These are phyloP conservation scores for Syrista parreyssii DNA, from an alignment of 2,888 invertebrate genomes.

Conservation along the genomic window DNA sequence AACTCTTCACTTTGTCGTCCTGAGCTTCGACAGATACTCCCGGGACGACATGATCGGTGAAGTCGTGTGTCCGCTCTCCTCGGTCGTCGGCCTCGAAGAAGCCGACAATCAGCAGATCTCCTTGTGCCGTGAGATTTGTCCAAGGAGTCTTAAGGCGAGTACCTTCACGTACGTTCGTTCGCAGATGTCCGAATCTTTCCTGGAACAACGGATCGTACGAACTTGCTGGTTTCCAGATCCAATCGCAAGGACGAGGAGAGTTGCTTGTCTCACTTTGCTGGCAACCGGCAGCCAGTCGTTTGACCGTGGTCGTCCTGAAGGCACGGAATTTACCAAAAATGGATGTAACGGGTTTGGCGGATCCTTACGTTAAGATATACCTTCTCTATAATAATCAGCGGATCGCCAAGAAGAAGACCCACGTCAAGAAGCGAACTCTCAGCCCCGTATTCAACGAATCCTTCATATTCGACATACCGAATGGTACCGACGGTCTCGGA, in stretches of 20 bases:
- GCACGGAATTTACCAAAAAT: constrained; percentile 97
- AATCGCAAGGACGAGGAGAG: constrained; percentile 93
- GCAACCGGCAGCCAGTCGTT: constrained; percentile 95
- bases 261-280: constrained; percentile 96
- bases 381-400: constrained; percentile 96
- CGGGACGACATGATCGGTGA: constrained; percentile 99
- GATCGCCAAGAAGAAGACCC: constrained; percentile 98
- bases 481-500: constrained; percentile 80
- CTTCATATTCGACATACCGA: constrained; percentile 96
- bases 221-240: constrained; percentile 73
- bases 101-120: constrained; percentile 84
- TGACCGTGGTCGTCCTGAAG: constrained; percentile 97
- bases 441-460: constrained; percentile 99
- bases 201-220: too few relatives aligned
- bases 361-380: constrained; percentile 98
- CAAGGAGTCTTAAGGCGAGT: constrained; percentile 89
- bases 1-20: constrained; percentile 92
- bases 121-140: constrained; percentile 89
- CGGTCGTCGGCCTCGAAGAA: constrained; percentile 73
- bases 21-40: constrained; percentile 88
- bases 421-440: constrained; percentile 96
- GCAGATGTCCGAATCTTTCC: too few relatives aligned
- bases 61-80: constrained; percentile 85
- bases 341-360: constrained; percentile 97
- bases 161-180: too few relatives aligned